Evolutionary conservation across 2,888 invertebrate genomes (phyloP).

Genomic region (Stenchaetothrips biformis): DNA sequence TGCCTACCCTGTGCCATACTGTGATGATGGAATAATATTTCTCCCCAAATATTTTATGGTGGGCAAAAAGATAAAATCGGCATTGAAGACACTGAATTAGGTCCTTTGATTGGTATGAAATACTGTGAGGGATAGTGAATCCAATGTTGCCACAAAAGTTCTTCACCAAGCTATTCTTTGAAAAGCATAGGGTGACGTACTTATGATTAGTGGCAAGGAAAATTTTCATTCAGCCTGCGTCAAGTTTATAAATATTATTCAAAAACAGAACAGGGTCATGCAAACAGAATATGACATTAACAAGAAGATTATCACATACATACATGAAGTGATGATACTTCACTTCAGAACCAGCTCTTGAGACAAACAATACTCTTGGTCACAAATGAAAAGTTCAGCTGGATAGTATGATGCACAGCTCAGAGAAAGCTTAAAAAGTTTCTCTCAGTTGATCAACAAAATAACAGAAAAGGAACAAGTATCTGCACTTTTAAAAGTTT

Average conservation of each 20-base stretch:
- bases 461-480: background rate
- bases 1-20: too few species aligned
- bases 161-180: too few species aligned
- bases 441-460: background rate
- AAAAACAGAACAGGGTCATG: background rate
- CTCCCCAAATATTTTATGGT: too few species aligned
- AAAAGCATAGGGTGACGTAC: too few species aligned
- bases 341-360: background rate
- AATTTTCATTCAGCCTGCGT: too few species aligned
- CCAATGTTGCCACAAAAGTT: too few species aligned
- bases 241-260: background rate
- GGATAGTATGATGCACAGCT: background rate
- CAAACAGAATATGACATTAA: background rate
- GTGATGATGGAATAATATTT: too few species aligned
- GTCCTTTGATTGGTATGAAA: too few species aligned
- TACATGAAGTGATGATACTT: background rate
- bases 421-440: background rate
- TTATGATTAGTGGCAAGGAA: too few species aligned
- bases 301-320: constrained; percentile 8
- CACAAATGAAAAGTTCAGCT: background rate
- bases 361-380: background rate
- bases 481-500: background rate
- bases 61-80: too few species aligned
- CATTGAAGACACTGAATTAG: too few species aligned
- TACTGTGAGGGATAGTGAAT: too few species aligned